phyloP scores from a whole-genome alignment of 2,797 vertebrate genomes.

The Prunella strophiata region DNA sequence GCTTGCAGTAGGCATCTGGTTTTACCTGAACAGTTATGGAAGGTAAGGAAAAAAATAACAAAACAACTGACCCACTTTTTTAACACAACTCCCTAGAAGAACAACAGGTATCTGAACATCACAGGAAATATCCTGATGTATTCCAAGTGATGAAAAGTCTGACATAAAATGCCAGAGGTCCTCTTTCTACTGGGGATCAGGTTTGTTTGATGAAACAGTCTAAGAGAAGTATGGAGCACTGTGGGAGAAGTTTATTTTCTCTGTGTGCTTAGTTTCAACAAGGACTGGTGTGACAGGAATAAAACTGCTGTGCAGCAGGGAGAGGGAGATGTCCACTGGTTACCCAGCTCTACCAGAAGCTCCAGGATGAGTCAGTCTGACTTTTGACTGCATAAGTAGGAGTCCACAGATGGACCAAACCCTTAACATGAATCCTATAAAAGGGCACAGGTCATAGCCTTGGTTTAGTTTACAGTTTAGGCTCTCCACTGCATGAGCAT shows the following conservation, averaged over 20 bases:
- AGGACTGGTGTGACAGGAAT: background rate
- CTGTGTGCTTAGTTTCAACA: background rate
- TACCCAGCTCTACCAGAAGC: background rate
- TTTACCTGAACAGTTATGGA: background rate
- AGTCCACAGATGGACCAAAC: background rate
- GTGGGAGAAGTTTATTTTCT: background rate
- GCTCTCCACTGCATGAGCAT: background rate
- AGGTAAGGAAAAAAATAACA: background rate
- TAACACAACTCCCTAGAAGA: background rate
- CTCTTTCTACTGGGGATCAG: background rate
- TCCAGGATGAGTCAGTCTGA: background rate
- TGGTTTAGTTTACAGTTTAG: background rate
- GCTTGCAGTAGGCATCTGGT: background rate
- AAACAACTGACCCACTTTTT: background rate
- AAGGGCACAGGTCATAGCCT: background rate
- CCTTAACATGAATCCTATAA: background rate
- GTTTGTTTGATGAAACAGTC: background rate
- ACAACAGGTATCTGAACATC: background rate
- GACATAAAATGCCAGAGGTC: background rate
- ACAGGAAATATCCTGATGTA: background rate
- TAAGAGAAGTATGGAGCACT: background rate
- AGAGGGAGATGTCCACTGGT: background rate
- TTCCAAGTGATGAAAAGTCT: background rate
- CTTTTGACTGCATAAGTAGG: accelerated
- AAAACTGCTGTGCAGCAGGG: background rate